A percentile compares a stretch with the other conserved stretches of the same genome.
Evolutionary conservation across 2,113 vertebrate species (phyloP).

Genomic region (Hippocampus comes): DNA sequence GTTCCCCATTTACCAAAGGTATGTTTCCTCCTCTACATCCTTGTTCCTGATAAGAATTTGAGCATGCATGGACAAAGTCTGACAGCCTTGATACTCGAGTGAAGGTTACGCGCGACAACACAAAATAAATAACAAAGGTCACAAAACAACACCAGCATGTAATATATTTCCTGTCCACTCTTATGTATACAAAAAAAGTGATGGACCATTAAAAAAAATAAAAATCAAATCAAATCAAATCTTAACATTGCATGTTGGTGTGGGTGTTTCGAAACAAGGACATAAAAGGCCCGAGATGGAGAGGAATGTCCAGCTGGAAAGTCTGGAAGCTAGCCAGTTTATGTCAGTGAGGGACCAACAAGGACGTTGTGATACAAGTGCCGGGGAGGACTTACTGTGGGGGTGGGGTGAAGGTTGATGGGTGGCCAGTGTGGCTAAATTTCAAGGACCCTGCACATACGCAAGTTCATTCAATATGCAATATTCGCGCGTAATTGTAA

Average conservation of each 20-base stretch:
- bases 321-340: constrained; percentile 24
- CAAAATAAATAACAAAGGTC: not conserved
- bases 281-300: constrained; percentile 13
- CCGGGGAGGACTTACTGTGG: not conserved
- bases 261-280: constrained; percentile 13
- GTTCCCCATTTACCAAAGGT: not conserved
- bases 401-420: not conserved
- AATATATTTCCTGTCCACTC: not conserved
- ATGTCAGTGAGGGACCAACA: not conserved
- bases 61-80: constrained; percentile 10
- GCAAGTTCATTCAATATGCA: not conserved
- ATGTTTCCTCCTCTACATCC: constrained; percentile 24
- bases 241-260: constrained; percentile 4
- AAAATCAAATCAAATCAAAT: not conserved
- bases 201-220: not conserved
- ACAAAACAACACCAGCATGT: not conserved
- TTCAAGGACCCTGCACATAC: not conserved
- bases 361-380: not conserved
- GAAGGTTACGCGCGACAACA: constrained; percentile 2
- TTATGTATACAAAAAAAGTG: not conserved
- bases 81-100: not conserved
- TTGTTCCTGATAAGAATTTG: constrained; percentile 31
- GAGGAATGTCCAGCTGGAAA: constrained; percentile 50
- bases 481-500: not conserved
- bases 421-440: not conserved